Evolutionary conservation across 2,888 invertebrate species (phyloP).

Genomic region (Polydrusus tereticollis): DNA sequence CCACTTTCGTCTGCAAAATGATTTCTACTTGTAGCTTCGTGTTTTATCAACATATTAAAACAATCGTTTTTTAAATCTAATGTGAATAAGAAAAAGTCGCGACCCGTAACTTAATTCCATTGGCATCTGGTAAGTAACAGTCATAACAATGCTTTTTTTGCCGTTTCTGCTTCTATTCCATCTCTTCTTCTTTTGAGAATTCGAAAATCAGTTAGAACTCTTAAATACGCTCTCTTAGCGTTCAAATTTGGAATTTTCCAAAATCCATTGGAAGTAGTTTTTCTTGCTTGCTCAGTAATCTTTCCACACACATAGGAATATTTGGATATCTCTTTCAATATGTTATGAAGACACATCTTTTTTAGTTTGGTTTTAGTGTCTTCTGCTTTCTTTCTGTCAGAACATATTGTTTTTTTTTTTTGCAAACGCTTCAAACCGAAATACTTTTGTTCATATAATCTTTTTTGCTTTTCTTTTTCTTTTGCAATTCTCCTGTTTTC

Average conservation of each 20-base stretch:
- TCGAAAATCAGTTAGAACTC: neutral
- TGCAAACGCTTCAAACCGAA: neutral
- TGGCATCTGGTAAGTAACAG: neutral
- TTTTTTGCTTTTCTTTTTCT: neutral
- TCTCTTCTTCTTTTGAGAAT: neutral
- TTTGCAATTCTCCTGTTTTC: neutral
- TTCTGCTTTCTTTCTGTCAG: neutral
- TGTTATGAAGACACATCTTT: slow-evolving; percentile 1
- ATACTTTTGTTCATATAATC: neutral
- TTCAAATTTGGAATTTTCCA: neutral
- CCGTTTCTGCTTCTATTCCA: neutral
- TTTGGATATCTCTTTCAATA: neutral
- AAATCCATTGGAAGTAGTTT: neutral
- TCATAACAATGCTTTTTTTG: slow-evolving; percentile 5
- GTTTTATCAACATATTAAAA: neutral
- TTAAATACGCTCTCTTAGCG: neutral
- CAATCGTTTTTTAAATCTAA: neutral
- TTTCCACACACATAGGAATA: neutral
- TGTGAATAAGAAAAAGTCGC: neutral
- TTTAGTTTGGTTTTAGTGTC: neutral
- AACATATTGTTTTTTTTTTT: neutral
- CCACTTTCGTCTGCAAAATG: neutral
- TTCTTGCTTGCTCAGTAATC: neutral
- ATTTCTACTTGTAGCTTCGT: neutral
- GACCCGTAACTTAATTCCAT: neutral